These are phyloP conservation scores for Barypeithes pellucidus DNA, from an alignment of 2,888 invertebrate genomes.

Conservation along the genomic window DNA sequence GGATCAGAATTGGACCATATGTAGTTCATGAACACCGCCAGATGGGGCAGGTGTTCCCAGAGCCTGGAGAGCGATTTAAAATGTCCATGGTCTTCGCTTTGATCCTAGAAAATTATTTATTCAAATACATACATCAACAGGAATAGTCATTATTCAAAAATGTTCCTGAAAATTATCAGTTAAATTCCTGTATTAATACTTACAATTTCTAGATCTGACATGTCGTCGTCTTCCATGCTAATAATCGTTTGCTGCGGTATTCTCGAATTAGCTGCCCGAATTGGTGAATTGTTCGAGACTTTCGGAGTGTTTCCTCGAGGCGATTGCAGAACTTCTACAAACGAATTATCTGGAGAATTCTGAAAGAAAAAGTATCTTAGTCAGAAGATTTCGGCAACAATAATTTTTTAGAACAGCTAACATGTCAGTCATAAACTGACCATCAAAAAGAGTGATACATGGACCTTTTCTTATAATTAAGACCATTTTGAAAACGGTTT, in stretches of 20 bases:
- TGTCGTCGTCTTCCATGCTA: conserved; percentile 96
- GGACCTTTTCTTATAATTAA: too few species aligned
- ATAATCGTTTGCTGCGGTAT: conserved; percentile 82
- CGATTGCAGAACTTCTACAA: conserved; percentile 23
- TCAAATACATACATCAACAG: background rate
- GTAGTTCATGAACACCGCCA: conserved; percentile 96
- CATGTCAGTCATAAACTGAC: too few species aligned
- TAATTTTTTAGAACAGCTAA: too few species aligned
- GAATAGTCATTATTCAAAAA: too few species aligned
- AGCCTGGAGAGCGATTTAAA: conserved; percentile 89
- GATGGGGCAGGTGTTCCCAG: conserved; percentile 89
- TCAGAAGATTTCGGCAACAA: too few species aligned
- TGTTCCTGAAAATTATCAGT: too few species aligned
- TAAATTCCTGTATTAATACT: conserved; percentile 61
- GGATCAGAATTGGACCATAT: conserved; percentile 88
- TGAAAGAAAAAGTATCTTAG: background rate
- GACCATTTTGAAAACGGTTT: too few species aligned
- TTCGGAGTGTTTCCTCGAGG: conserved; percentile 20
- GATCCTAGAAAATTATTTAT: conserved; percentile 74
- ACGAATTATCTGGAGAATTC: conserved; percentile 36
- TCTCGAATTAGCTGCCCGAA: conserved; percentile 68
- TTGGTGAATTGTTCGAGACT: conserved; percentile 66
- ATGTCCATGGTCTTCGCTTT: conserved; percentile 88
- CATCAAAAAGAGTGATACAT: too few species aligned
- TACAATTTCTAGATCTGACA: conserved; percentile 88